A percentile compares a stretch with the other conserved stretches of the same genome.
phyloP scores from a whole-genome alignment of 2,113 vertebrate species.

The Carlito syrichta region DNA sequence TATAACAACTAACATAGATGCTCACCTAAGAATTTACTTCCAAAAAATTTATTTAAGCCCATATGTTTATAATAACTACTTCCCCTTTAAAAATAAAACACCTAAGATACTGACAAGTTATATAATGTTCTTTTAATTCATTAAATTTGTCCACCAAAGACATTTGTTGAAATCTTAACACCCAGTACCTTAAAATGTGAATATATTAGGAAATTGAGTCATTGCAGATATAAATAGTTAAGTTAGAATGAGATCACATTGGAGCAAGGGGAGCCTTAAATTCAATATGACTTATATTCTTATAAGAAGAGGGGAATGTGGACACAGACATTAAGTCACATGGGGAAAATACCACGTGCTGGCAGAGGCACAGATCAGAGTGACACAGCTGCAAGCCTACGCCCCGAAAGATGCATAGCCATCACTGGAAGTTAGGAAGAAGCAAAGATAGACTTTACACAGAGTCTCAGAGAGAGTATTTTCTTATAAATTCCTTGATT shows the following conservation, averaged over 20 bases:
- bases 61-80: background rate
- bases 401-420: background rate
- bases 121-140: background rate
- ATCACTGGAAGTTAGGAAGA: background rate
- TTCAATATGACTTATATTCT: background rate
- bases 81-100: background rate
- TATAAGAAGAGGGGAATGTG: background rate
- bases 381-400: rapidly evolving
- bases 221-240: background rate
- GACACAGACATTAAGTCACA: background rate
- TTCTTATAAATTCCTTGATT: background rate
- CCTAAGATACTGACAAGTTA: background rate
- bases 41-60: background rate
- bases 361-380: background rate
- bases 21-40: background rate
- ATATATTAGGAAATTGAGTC: background rate
- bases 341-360: background rate
- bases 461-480: background rate
- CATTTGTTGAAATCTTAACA: background rate
- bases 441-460: background rate
- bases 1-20: background rate
- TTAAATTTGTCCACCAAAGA: background rate
- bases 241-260: background rate
- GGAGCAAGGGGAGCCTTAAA: background rate
- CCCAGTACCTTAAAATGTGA: background rate